These are phyloP conservation scores for Smittia aterrima DNA, from an alignment of 2,888 invertebrate genomes.

Conservation along the genomic window DNA sequence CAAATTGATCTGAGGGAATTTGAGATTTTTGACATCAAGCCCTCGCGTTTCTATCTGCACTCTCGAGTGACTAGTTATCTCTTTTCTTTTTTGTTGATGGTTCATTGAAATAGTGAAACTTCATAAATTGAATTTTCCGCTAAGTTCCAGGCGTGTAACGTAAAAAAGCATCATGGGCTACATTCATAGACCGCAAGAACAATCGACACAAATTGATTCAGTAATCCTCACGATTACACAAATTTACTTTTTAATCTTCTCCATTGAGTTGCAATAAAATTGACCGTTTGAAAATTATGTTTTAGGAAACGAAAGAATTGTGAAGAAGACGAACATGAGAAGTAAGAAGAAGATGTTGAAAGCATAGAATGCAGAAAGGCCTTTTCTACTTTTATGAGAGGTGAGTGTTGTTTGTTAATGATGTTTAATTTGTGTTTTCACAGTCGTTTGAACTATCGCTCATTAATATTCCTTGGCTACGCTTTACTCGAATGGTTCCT, in stretches of 20 bases:
- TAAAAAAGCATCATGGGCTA: not conserved
- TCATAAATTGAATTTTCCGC: not conserved
- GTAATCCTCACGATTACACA: constrained; percentile 12
- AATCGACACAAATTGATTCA: not conserved
- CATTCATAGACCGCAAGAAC: not conserved
- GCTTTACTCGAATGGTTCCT: not conserved
- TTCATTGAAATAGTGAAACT: not conserved
- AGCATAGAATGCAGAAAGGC: not conserved
- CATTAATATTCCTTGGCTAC: not conserved
- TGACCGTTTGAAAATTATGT: not conserved
- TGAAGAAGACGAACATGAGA: not conserved
- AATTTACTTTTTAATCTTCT: constrained; percentile 18
- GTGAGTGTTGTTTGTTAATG: too few relatives aligned
- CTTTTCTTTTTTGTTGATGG: not conserved
- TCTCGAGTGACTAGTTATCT: too few relatives aligned
- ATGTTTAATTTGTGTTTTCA: too few relatives aligned
- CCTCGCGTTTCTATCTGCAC: too few relatives aligned
- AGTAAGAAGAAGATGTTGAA: not conserved
- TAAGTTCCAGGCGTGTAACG: not conserved
- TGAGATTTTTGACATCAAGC: too few relatives aligned
- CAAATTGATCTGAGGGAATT: too few relatives aligned
- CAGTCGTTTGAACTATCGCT: not conserved
- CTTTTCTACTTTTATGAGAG: too few relatives aligned
- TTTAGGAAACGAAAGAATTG: not conserved
- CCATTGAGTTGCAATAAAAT: not conserved